Evolutionary conservation across 1,140 invertebrate species (phyloP).

Genomic region (Stratiolaelaps scimitus): DNA sequence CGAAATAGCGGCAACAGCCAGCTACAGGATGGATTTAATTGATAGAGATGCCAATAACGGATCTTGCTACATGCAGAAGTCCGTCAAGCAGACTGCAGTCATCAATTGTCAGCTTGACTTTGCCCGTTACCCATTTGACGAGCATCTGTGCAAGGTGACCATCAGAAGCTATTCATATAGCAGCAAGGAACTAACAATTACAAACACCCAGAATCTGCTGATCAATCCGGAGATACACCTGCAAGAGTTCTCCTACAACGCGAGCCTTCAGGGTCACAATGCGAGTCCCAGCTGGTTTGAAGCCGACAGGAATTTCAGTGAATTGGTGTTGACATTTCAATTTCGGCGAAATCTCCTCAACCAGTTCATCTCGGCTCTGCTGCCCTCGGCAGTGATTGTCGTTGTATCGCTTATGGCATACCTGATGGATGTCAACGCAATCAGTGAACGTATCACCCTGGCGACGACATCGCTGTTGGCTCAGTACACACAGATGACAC

Average conservation of each 20-base stretch:
- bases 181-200: not conserved
- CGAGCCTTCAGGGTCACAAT: not conserved
- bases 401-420: not conserved
- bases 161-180: not conserved
- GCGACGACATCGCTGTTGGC: not conserved
- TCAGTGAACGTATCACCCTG: conserved; percentile 4
- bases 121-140: not conserved
- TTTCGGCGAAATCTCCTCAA: not conserved
- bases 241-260: not conserved
- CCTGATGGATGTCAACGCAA: conserved; percentile 5
- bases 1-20: not conserved
- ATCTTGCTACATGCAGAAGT: not conserved
- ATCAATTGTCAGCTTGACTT: not conserved
- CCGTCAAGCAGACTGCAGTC: not conserved
- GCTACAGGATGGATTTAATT: not conserved
- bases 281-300: not conserved
- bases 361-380: not conserved
- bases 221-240: not conserved
- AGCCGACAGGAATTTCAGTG: not conserved
- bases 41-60: not conserved
- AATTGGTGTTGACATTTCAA: not conserved
- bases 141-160: not conserved
- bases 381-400: not conserved
- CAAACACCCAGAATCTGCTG: not conserved
- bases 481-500: not conserved